Base-by-base conservation (phyloP, 2,797 vertebrate species). In the Cebuella pygmaea region DNA sequence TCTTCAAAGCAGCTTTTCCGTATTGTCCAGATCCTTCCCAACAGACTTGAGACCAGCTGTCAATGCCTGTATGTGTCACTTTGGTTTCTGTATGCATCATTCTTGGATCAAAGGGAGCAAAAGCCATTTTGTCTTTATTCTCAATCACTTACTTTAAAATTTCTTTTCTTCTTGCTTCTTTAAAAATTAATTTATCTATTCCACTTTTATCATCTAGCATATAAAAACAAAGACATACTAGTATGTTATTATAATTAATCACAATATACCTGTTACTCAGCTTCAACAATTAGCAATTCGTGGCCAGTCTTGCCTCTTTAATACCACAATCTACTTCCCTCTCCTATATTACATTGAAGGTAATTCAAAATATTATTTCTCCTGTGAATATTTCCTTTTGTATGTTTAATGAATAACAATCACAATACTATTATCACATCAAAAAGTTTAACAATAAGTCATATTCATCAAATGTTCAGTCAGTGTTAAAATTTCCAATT, bases 401-500 rank as follows among this genome's bases (percentile, higher is more conserved):
- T 64, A 19, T 76, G 14, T 59, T 64, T 89, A 86, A 72, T 70
- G 74, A 88, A 76, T 86, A 83, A 52, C 24, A 89, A 36, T 61
- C 13, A 24, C 10, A 61, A n/a, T 70, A 26, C 22, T 30, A 36
- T 39, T 57, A 83, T 41, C n/a, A 72, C n/a, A 67, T 64, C 10
- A 50, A 81, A 84, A 90, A 57, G 41, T 4, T 79, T 61, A 86
- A 48, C 14, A 67, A 36, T 39, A 33, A 88, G 84, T 89, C 26
- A 82, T 50, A 59, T 46, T 44, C 30, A 88, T 81, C 50, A 93
- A 91, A 67, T 61, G 70, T 39, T 20, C 20, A 30, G 33, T 52
- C 11, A 57, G 15, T 93, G 27, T 50, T 79, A 93, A 97, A 61
- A 93, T 79, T 88, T 88, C 46, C 14, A 24, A 26, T 82, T 81